A percentile compares a stretch with the other conserved stretches of the same genome.
phyloP scores from a whole-genome alignment of 1,140 invertebrate genomes.

The Drosophila kanapiae region DNA sequence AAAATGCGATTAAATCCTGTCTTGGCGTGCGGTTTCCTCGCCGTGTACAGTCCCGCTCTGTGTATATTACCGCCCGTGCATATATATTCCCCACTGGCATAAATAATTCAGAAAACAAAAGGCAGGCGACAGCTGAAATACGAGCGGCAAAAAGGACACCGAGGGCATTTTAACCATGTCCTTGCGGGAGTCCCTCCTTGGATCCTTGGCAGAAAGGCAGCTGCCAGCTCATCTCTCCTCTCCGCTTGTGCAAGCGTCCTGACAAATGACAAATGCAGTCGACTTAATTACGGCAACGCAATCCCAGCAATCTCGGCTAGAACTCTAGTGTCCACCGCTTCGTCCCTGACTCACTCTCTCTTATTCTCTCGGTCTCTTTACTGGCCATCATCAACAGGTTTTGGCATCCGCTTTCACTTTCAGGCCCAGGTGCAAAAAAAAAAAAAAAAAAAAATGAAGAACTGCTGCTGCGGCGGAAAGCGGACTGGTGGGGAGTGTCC shows the following conservation, averaged over 20 bases:
- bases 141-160: constrained; percentile 36
- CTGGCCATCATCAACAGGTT: constrained; percentile 36
- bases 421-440: constrained; percentile 13
- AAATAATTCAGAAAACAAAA: constrained; percentile 51
- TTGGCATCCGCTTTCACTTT: constrained; percentile 45
- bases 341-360: background rate
- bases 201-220: background rate
- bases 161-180: constrained; percentile 37
- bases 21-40: background rate
- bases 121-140: constrained; percentile 30
- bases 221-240: background rate
- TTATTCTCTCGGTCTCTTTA: no score
- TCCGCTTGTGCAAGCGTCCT: background rate
- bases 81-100: constrained; percentile 35
- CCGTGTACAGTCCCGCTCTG: background rate
- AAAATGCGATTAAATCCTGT: no score
- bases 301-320: constrained; percentile 25
- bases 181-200: constrained; percentile 19
- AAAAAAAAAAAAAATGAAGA: background rate
- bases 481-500: background rate
- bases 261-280: constrained; percentile 50
- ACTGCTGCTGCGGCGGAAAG: background rate
- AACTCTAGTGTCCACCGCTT: background rate
- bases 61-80: background rate
- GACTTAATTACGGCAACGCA: constrained; percentile 45